phyloP scores from a whole-genome alignment of 2,113 vertebrate genomes.

The Poeciliopsis turrubarensis region DNA sequence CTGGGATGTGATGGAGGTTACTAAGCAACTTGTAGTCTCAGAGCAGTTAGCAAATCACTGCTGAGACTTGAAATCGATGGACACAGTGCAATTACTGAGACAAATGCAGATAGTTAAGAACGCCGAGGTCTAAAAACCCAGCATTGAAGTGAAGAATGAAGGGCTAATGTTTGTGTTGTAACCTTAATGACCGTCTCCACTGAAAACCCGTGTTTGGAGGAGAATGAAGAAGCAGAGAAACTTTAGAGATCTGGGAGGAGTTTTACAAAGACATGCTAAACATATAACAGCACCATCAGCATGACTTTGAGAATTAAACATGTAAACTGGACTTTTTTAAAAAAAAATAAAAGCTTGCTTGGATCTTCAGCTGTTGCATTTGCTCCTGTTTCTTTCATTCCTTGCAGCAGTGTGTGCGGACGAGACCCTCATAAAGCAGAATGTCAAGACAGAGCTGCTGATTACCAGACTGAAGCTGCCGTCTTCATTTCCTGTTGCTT shows the following conservation, averaged over 20 bases:
- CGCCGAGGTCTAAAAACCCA: slow-evolving; percentile 15
- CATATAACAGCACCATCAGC: background rate
- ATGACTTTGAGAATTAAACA: slow-evolving; percentile 7
- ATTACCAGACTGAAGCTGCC: slow-evolving; percentile 21
- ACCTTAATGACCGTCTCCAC: slow-evolving; percentile 1
- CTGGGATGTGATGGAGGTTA: slow-evolving; percentile 5
- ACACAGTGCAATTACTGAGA: slow-evolving; percentile 40
- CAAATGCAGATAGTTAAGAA: slow-evolving; percentile 23
- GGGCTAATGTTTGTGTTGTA: slow-evolving; percentile 20
- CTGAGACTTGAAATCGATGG: slow-evolving; percentile 42
- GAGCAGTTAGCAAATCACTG: slow-evolving; percentile 39
- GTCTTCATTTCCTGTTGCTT: slow-evolving; percentile 58
- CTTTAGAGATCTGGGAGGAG: background rate
- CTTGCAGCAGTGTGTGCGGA: slow-evolving; percentile 20
- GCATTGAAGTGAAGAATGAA: slow-evolving; percentile 9
- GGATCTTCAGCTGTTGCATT: background rate
- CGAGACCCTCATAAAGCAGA: slow-evolving; percentile 41
- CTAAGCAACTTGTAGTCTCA: slow-evolving; percentile 23
- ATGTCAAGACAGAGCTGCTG: slow-evolving; percentile 28
- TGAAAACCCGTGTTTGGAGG: background rate
- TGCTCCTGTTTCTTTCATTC: slow-evolving; percentile 5
- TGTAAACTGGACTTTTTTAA: slow-evolving; percentile 1
- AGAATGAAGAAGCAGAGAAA: background rate
- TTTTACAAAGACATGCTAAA: background rate
- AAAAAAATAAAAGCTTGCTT: slow-evolving; percentile 15